Base-by-base conservation (phyloP, 1,140 invertebrate species). In the Diabrotica virgifera region DNA sequence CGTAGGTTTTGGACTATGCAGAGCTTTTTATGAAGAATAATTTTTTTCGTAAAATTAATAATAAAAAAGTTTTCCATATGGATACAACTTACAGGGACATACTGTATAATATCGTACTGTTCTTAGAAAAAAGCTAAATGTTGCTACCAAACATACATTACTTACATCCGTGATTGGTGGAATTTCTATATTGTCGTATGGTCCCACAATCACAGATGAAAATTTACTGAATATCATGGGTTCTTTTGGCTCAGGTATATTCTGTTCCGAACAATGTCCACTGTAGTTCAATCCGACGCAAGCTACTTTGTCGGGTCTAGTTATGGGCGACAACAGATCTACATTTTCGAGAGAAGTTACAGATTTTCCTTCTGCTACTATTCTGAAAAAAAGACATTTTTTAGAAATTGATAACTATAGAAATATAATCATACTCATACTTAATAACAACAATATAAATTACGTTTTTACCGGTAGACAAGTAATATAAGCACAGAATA, bases 181-280 rank as follows among this genome's bases (percentile, higher is more conserved):
- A 57, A 89, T 82, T 38, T 82, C 76, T 52, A 96, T 82, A 70
- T 88, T 81, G 72, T 93, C 91, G 68, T 82, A 82, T 0, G 91
- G 90, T 5, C 92, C 93, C 14, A 90, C 83, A 50, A 96, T 86
- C 36, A 86, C 68, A 24, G 76, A 78, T 10, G 80, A 72, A 72
- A 90, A 93, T 80, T 94, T 94, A 77, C 84, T 90, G 76, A 94
- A 94, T 65, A 93, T 85, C 62, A 93, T 85, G 0, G 91, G 91
- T 70, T 87, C 88, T 57, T 83, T 81, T 0, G 91, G 91, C 2
- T 86, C 82, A 12, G 88, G 85, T 10, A 85, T 74, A 62, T 88
- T 87, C 74, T 92, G 90, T 78, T 93, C 91, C 59, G 87, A 81
- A 74, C 90, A 92, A 73, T 93, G 91, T 52, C 90, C 90, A 64